Conservation (phyloP, 1,140 invertebrate species). For the Rhizoglyphus robini region DNA sequence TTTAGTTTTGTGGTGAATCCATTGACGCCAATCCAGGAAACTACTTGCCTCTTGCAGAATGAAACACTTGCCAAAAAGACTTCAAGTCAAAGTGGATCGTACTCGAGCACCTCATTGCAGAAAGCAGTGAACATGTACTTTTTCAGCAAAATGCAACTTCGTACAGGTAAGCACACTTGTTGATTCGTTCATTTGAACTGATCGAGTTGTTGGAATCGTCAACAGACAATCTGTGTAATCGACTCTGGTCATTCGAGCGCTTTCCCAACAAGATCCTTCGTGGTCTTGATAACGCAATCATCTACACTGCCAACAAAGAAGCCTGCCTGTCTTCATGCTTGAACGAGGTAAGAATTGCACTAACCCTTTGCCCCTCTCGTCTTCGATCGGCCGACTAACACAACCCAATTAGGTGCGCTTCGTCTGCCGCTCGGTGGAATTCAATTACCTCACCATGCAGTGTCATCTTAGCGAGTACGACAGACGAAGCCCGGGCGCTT, state of each 20-base stretch:
- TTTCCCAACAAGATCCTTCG: conserved; percentile 80
- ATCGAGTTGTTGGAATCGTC: conserved; percentile 17
- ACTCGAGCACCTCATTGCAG: conserved; percentile 50
- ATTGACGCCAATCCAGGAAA: conserved; percentile 76
- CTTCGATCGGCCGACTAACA: not conserved
- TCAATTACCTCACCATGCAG: conserved; percentile 79
- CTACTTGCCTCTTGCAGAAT: conserved; percentile 77
- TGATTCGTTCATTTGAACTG: not conserved
- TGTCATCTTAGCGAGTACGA: conserved; percentile 78
- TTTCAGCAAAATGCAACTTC: conserved; percentile 79
- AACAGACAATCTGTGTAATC: conserved; percentile 68
- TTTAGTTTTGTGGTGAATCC: conserved; percentile 86
- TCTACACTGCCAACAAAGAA: conserved; percentile 84
- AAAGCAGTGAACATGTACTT: conserved; percentile 82
- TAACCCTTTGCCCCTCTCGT: not conserved
- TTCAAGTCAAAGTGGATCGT: conserved; percentile 29
- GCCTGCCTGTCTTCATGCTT: conserved; percentile 78
- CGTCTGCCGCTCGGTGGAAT: conserved; percentile 76
- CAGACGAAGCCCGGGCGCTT: conserved; percentile 56
- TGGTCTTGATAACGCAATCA: conserved; percentile 73
- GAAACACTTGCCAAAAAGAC: conserved; percentile 67
- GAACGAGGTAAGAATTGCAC: conserved; percentile 54
- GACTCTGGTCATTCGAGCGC: conserved; percentile 82
- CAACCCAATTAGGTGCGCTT: conserved; percentile 57
- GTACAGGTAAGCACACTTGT: conserved; percentile 47